phyloP scores from a whole-genome alignment of 2,113 vertebrate species.

The Sphyrna mokarran region DNA sequence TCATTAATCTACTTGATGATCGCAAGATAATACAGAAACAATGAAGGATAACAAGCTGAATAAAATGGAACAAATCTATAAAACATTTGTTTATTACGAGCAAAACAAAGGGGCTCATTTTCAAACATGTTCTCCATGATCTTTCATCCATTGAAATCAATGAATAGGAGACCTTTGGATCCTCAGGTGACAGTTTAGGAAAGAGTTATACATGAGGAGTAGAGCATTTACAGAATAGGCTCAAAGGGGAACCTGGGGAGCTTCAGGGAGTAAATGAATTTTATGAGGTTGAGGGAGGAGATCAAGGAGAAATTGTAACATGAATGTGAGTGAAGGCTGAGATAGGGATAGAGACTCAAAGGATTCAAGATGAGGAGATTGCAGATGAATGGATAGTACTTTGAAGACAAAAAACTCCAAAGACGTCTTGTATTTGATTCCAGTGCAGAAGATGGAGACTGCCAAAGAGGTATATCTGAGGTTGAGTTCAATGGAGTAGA shows the following conservation, averaged over 20 bases:
- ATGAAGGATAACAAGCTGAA: not conserved
- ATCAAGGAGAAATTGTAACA: not conserved
- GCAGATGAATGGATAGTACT: not conserved
- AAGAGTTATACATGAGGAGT: not conserved
- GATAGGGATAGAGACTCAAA: not conserved
- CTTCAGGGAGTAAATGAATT: not conserved
- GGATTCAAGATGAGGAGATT: not conserved
- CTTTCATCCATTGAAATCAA: not conserved
- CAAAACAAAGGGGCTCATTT: not conserved
- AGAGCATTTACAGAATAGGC: not conserved
- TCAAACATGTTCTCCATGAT: not conserved
- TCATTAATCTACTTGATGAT: too few relatives aligned
- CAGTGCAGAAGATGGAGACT: not conserved
- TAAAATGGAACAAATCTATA: not conserved
- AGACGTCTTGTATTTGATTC: not conserved
- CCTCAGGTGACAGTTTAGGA: not conserved
- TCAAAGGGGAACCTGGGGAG: not conserved
- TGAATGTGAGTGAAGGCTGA: not conserved
- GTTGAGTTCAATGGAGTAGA: not conserved
- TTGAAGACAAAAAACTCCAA: not conserved
- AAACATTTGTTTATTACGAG: not conserved
- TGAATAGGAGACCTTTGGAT: not conserved
- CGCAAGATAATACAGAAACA: not conserved
- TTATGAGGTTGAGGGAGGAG: not conserved
- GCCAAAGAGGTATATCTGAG: not conserved